A percentile compares a stretch with the other conserved stretches of the same genome.
Conservation (phyloP, 2,888 invertebrate species). For the Cinara cedri region DNA sequence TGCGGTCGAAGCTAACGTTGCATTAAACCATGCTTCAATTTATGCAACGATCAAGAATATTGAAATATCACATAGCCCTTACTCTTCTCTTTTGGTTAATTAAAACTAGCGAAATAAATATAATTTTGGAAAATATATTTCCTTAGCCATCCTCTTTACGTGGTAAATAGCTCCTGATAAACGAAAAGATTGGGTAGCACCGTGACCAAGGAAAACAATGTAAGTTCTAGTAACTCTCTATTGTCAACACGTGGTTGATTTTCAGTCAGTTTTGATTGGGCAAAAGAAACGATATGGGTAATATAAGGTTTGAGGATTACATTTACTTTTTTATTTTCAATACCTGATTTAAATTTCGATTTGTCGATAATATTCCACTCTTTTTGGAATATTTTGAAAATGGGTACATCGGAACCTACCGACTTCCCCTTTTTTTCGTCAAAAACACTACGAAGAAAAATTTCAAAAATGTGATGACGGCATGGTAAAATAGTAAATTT, state of each 20-base stretch:
- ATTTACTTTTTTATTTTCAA: slow-evolving; percentile 5
- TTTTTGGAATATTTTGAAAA: slow-evolving; percentile 8
- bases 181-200: background rate
- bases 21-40: too few species aligned
- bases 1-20: too few species aligned
- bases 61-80: background rate
- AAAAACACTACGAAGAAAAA: too few species aligned
- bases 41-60: background rate
- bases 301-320: background rate
- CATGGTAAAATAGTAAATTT: too few species aligned
- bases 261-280: background rate
- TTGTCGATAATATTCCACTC: background rate
- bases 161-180: slow-evolving; percentile 1
- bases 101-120: background rate
- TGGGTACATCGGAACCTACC: background rate
- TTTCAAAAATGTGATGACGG: too few species aligned
- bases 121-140: background rate
- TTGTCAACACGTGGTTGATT: background rate
- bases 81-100: background rate
- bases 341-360: background rate
- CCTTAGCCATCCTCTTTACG: slow-evolving; percentile 1
- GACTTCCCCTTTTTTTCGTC: slow-evolving; percentile 1
- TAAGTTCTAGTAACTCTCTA: background rate
- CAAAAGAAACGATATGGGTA: background rate
- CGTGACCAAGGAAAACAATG: background rate